These are phyloP conservation scores for Pseudolaguvia tuberculata DNA, from an alignment of 2,113 vertebrate genomes.

Conservation along the genomic window DNA sequence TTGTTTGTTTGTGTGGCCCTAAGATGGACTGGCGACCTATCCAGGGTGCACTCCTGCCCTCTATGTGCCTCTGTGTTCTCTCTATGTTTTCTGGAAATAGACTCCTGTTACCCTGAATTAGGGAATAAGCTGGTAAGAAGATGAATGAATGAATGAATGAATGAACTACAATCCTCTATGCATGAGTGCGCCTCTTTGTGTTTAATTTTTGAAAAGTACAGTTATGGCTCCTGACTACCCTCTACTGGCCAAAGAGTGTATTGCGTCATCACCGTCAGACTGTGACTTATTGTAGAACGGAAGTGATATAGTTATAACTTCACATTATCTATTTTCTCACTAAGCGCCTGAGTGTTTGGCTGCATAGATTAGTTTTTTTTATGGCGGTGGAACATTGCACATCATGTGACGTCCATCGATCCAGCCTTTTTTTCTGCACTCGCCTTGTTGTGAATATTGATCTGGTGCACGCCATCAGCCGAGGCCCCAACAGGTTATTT, in stretches of 20 bases:
- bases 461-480: conserved; percentile 30
- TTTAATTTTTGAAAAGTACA: neutral
- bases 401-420: conserved; percentile 50
- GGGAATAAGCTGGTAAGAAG: no score
- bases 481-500: conserved; percentile 43
- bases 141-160: no score
- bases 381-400: conserved; percentile 45
- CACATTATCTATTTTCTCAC: conserved; percentile 45
- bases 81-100: no score
- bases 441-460: conserved; percentile 54
- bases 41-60: no score
- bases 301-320: conserved; percentile 16
- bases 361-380: conserved; percentile 51
- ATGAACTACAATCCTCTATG: no score
- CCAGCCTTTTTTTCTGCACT: conserved; percentile 46
- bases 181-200: no score
- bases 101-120: no score
- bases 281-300: neutral
- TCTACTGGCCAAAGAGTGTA: conserved; percentile 4
- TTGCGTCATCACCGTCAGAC: neutral
- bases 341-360: conserved; percentile 38
- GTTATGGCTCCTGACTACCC: neutral
- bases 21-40: no score
- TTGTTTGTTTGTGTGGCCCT: no score
- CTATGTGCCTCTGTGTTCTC: no score